Percentiles rank a stretch among this genome's conserved stretches.
Conservation (phyloP, 2,888 invertebrate species). For the Cylloceria caligata region DNA sequence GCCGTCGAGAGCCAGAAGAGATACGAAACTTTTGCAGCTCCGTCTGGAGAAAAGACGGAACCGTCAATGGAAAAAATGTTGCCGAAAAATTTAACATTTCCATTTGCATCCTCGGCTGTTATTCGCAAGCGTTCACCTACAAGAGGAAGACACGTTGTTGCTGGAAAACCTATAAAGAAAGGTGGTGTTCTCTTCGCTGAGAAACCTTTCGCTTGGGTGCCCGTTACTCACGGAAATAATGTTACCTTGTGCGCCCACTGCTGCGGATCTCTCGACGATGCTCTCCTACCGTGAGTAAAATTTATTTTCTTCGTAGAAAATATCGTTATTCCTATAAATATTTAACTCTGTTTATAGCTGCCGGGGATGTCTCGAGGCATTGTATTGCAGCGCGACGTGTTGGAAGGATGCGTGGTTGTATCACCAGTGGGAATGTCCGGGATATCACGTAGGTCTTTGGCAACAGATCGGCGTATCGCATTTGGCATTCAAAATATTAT, state of each 20-base stretch:
- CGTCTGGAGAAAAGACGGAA: background rate
- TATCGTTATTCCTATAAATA: constrained; percentile 28
- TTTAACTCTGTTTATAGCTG: constrained; percentile 86
- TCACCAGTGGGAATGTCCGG: constrained; percentile 91
- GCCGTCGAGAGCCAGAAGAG: constrained; percentile 24
- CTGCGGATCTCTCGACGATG: constrained; percentile 85
- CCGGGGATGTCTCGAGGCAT: constrained; percentile 87
- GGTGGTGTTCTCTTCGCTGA: constrained; percentile 93
- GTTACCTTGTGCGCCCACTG: constrained; percentile 91
- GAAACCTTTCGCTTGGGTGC: constrained; percentile 92
- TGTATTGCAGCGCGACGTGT: constrained; percentile 90
- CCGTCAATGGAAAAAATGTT: constrained; percentile 76
- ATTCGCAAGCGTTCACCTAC: constrained; percentile 86
- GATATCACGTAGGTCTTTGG: constrained; percentile 88
- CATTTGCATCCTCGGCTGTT: constrained; percentile 86
- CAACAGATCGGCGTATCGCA: constrained; percentile 92
- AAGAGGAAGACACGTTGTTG: constrained; percentile 89
- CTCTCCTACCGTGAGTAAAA: constrained; percentile 88
- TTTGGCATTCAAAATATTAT: constrained; percentile 89
- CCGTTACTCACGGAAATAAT: constrained; percentile 85
- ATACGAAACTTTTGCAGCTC: constrained; percentile 10
- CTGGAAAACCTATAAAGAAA: constrained; percentile 86
- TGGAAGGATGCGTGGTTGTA: constrained; percentile 86
- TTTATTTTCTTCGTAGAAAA: constrained; percentile 14
- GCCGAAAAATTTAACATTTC: constrained; percentile 86